Conservation (phyloP, 2,888 invertebrate species). For the Eristalis arbustorum region DNA sequence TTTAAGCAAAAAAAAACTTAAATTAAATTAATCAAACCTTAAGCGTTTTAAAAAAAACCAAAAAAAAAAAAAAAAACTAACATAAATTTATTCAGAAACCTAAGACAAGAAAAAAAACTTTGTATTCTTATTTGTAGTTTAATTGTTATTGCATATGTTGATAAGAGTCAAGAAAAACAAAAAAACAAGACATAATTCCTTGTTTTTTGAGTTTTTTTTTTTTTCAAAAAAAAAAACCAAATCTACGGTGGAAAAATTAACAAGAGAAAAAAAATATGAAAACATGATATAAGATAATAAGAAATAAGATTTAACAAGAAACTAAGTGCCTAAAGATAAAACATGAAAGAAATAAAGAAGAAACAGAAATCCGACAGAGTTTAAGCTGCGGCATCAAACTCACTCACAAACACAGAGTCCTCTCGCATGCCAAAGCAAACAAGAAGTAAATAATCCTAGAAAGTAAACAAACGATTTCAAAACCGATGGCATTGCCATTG, state of each 20-base stretch:
- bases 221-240: conserved; percentile 2
- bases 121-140: conserved; percentile 21
- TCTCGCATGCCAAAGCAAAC: conserved; percentile 1
- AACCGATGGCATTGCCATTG: not conserved
- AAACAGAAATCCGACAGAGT: not conserved
- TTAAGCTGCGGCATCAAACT: not conserved
- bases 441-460: not conserved
- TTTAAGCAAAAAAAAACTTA: not conserved
- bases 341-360: not conserved
- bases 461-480: not conserved
- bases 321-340: conserved; percentile 57
- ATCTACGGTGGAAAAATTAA: not conserved
- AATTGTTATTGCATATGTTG: not conserved
- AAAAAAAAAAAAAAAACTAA: not conserved
- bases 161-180: not conserved
- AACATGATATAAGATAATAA: conserved; percentile 14
- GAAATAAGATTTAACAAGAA: conserved; percentile 44
- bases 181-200: not conserved
- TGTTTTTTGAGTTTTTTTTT: conserved; percentile 12
- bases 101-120: not conserved
- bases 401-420: conserved; percentile 4
- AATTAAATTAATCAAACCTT: not conserved
- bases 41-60: not conserved
- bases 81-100: not conserved
- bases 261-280: not conserved